Evolutionary conservation across 1,140 invertebrate species (phyloP).

Genomic region (Spodoptera frugiperda): DNA sequence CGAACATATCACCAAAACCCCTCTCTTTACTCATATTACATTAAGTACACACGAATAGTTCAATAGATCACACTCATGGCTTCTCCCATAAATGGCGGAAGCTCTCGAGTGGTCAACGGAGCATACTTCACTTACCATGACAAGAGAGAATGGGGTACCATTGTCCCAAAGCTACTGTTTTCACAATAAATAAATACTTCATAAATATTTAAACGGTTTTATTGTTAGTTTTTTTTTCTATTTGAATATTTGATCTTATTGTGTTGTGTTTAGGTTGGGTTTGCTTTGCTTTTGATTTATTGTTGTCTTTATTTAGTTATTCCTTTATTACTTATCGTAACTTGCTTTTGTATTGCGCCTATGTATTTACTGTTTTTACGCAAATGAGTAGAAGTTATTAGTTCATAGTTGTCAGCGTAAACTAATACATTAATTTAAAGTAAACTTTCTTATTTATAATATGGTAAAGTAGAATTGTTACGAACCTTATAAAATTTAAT

Average conservation of each 20-base stretch:
- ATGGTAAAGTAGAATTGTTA: too few relatives aligned
- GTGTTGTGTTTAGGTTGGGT: neutral
- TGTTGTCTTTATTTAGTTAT: too few relatives aligned
- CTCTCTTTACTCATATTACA: neutral
- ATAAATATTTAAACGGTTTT: constrained; percentile 82
- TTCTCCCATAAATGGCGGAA: constrained; percentile 56
- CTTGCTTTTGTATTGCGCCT: too few relatives aligned
- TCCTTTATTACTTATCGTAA: too few relatives aligned
- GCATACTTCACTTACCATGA: constrained; percentile 56
- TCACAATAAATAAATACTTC: constrained; percentile 79
- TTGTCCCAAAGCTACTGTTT: constrained; percentile 71
- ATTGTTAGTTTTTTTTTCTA: constrained; percentile 20
- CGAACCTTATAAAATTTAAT: too few relatives aligned
- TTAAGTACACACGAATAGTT: constrained; percentile 9
- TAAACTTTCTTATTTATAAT: too few relatives aligned
- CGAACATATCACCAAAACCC: too few relatives aligned
- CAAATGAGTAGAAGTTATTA: too few relatives aligned
- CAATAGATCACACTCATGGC: constrained; percentile 4
- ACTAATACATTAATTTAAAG: too few relatives aligned
- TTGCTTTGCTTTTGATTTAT: too few relatives aligned
- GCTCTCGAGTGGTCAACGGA: constrained; percentile 72
- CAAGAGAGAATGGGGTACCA: constrained; percentile 56
- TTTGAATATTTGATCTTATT: constrained; percentile 1
- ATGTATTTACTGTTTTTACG: too few relatives aligned
- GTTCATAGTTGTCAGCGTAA: too few relatives aligned